Evolutionary conservation across 2,797 vertebrate genomes (phyloP).

Genomic region (Amniataba percoides): DNA sequence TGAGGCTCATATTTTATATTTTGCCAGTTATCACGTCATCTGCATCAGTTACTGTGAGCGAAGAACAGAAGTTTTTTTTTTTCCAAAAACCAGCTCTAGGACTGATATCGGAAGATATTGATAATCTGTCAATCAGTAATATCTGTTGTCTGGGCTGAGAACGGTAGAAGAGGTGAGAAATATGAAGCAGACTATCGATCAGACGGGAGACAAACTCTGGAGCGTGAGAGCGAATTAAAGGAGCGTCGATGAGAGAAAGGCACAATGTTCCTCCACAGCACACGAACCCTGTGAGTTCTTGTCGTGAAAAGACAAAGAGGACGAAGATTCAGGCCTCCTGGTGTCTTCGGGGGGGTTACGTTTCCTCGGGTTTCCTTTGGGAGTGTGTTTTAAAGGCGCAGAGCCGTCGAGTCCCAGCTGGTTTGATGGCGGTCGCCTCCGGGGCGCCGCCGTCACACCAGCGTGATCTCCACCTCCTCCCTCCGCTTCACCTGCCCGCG

Average conservation of each 20-base stretch:
- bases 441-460: conserved; percentile 86
- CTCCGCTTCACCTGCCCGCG: conserved; percentile 92
- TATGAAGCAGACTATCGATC: neutral
- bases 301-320: conserved; percentile 9
- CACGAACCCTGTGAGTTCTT: conserved; percentile 26
- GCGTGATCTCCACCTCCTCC: conserved; percentile 97
- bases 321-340: neutral
- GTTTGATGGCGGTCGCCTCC: conserved; percentile 22
- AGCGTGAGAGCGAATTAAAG: conserved; percentile 13
- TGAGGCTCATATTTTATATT: neutral
- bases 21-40: neutral
- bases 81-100: neutral
- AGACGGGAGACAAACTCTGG: neutral
- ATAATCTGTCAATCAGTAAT: neutral
- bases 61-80: neutral
- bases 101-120: neutral
- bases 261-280: conserved; percentile 54
- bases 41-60: neutral
- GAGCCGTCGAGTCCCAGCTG: conserved; percentile 32
- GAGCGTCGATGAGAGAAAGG: conserved; percentile 48
- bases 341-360: conserved; percentile 23
- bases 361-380: conserved; percentile 46
- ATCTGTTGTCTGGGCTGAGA: neutral
- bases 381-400: conserved; percentile 32
- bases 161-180: conserved; percentile 9